phyloP scores from a whole-genome alignment of 2,797 vertebrate genomes.

The Gastrophryne carolinensis region DNA sequence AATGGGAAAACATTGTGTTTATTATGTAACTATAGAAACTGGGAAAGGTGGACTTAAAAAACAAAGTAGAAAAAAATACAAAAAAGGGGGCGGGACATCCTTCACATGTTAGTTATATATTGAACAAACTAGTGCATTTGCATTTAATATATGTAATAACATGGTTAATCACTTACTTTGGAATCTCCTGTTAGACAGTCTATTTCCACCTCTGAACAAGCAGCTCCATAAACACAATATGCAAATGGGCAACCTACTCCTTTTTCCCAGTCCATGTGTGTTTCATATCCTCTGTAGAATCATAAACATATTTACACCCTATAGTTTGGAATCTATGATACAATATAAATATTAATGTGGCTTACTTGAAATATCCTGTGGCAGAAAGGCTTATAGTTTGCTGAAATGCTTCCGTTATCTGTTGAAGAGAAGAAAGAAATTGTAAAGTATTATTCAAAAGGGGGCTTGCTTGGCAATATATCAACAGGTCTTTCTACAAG shows the following conservation, averaged over 20 bases:
- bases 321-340: background rate
- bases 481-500: too few species aligned
- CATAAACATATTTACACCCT: background rate
- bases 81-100: too few species aligned
- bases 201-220: conserved; percentile 83
- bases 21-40: too few species aligned
- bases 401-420: conserved; percentile 76
- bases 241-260: conserved; percentile 69
- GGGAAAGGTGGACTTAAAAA: too few species aligned
- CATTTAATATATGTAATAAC: background rate
- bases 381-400: conserved; percentile 85
- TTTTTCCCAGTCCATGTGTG: conserved; percentile 78
- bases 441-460: background rate
- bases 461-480: too few species aligned
- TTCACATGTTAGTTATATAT: too few species aligned
- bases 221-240: conserved; percentile 72
- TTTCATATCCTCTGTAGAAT: conserved; percentile 70
- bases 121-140: too few species aligned
- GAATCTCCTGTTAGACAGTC: conserved; percentile 83
- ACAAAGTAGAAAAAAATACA: too few species aligned
- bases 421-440: conserved; percentile 44
- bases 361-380: conserved; percentile 82
- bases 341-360: background rate
- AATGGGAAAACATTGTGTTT: too few species aligned
- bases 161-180: conserved; percentile 64